A percentile compares a stretch with the other conserved stretches of the same genome.
Evolutionary conservation across 2,888 invertebrate genomes (phyloP).

Genomic region (Ernsta delagoae): DNA sequence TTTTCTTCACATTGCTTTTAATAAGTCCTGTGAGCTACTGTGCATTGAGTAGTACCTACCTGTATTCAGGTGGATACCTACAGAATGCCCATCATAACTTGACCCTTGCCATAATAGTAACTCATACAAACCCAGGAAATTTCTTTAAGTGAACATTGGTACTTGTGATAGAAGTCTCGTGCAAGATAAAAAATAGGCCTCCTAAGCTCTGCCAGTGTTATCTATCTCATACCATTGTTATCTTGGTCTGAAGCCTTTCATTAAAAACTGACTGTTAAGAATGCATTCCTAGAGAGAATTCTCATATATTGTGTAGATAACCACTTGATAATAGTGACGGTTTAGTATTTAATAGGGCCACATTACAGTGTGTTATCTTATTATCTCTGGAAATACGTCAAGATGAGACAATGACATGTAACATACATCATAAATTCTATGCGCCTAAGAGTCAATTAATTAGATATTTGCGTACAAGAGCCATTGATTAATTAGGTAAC

Average conservation of each 20-base stretch:
- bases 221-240: slow-evolving; percentile 1
- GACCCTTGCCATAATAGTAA: too few species aligned
- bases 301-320: not conserved
- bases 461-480: too few species aligned
- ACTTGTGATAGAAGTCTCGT: not conserved
- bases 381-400: not conserved
- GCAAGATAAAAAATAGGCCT: not conserved
- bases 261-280: not conserved
- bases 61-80: too few species aligned
- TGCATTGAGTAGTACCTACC: too few species aligned
- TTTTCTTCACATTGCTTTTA: too few species aligned
- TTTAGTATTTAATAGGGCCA: not conserved
- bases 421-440: not conserved
- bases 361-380: not conserved
- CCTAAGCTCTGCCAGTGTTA: not conserved
- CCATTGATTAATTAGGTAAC: too few species aligned
- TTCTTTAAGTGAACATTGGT: too few species aligned
- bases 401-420: not conserved
- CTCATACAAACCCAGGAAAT: too few species aligned
- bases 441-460: too few species aligned
- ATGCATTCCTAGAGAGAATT: not conserved
- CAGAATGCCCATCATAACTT: too few species aligned
- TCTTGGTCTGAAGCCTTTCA: not conserved
- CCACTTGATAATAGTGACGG: slow-evolving; percentile 1
- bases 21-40: too few species aligned